Percentiles rank a stretch among this genome's conserved stretches.
These are phyloP conservation scores for Irena cyanogastra DNA, from an alignment of 2,113 vertebrate genomes.

Conservation along the genomic window DNA sequence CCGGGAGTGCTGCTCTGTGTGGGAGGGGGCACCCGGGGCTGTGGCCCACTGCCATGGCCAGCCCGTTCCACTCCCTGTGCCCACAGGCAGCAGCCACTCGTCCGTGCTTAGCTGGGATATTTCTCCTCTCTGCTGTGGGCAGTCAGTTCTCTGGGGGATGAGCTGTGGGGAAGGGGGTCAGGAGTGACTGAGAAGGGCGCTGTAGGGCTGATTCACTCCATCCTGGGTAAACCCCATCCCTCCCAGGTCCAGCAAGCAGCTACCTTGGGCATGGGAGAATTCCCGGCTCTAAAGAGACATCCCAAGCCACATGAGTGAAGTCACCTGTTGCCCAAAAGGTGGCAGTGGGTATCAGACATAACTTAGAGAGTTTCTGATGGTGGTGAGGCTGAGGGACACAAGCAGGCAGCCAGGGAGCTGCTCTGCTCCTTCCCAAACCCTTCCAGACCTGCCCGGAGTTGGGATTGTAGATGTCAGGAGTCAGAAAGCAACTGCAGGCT, in stretches of 20 bases:
- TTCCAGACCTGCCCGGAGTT: background rate
- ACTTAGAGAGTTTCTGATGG: background rate
- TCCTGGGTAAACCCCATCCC: background rate
- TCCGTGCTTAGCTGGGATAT: accelerated
- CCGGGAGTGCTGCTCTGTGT: background rate
- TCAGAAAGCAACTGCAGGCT: accelerated
- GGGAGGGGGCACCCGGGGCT: background rate
- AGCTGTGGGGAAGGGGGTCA: background rate
- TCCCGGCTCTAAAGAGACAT: background rate
- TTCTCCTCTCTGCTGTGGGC: background rate
- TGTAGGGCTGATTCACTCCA: accelerated
- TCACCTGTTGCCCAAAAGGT: accelerated
- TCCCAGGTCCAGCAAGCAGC: background rate
- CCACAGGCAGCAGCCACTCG: accelerated
- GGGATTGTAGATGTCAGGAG: background rate
- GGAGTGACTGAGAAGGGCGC: background rate
- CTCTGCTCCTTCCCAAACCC: background rate
- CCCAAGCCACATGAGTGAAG: background rate
- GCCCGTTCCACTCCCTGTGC: background rate
- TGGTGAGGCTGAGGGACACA: background rate
- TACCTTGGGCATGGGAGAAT: accelerated
- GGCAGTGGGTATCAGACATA: background rate
- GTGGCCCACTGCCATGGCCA: accelerated
- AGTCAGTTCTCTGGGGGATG: background rate
- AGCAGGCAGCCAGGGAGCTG: background rate